These are phyloP conservation scores for Empis stercorea DNA, from an alignment of 2,888 invertebrate genomes.

Conservation along the genomic window DNA sequence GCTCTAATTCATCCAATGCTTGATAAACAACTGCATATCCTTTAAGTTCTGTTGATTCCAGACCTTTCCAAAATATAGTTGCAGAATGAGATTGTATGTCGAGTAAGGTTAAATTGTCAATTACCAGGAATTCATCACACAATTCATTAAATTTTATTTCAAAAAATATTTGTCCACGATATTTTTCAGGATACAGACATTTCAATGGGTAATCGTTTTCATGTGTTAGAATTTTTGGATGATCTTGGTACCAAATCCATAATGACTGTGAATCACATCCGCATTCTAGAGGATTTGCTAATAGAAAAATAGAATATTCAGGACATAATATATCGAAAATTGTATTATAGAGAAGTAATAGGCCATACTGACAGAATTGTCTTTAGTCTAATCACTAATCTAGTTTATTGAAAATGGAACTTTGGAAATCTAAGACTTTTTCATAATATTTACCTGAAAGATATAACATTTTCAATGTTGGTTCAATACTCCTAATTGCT, in stretches of 20 bases:
- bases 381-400: too few species aligned
- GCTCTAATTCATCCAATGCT: slow-evolving; percentile 44
- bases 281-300: slow-evolving; percentile 72
- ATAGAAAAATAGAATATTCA: too few species aligned
- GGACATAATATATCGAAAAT: too few species aligned
- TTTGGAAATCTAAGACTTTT: too few species aligned
- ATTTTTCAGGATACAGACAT: slow-evolving; percentile 64
- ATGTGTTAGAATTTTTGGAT: slow-evolving; percentile 42
- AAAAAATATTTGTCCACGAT: slow-evolving; percentile 53
- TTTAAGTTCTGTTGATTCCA: slow-evolving; percentile 62
- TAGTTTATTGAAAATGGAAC: too few species aligned
- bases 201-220: slow-evolving; percentile 37
- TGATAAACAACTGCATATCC: slow-evolving; percentile 70
- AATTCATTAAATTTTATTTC: slow-evolving; percentile 56
- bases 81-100: slow-evolving; percentile 69
- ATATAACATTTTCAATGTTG: slow-evolving; percentile 56
- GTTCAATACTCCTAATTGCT: slow-evolving; percentile 59
- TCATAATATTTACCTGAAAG: slow-evolving; percentile 53
- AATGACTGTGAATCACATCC: slow-evolving; percentile 72
- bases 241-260: slow-evolving; percentile 75
- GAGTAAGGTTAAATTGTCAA: slow-evolving; percentile 62
- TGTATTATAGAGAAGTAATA: too few species aligned
- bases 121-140: slow-evolving; percentile 55
- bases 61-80: slow-evolving; percentile 68
- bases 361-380: too few species aligned